Evolutionary conservation across 2,797 vertebrate species (phyloP).

Genomic region (Dendrocincla tyrannina): DNA sequence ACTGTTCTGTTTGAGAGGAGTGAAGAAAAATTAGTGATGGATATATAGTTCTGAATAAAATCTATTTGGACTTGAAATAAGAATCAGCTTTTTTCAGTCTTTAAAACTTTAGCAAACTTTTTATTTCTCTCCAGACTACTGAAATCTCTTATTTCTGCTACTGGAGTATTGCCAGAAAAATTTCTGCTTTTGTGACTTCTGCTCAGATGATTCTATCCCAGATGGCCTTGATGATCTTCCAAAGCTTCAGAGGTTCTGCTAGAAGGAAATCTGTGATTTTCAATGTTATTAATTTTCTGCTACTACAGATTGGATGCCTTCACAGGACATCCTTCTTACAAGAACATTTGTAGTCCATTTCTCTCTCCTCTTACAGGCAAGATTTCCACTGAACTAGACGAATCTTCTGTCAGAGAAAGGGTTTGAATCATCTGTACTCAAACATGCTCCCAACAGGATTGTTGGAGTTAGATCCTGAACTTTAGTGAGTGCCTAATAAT

Average conservation of each 20-base stretch:
- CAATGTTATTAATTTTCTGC: background rate
- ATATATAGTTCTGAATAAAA: background rate
- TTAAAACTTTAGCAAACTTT: background rate
- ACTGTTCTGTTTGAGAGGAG: background rate
- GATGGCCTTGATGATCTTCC: background rate
- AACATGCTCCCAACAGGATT: background rate
- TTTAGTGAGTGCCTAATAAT: background rate
- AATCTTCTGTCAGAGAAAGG: background rate
- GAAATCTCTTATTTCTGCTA: background rate
- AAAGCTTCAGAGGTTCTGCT: background rate
- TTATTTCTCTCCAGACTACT: background rate
- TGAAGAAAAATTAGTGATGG: background rate
- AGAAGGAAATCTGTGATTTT: slow-evolving; percentile 9
- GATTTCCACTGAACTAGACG: background rate
- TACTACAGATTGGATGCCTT: background rate
- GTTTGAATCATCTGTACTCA: background rate
- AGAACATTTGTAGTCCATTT: slow-evolving; percentile 27
- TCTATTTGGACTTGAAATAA: background rate
- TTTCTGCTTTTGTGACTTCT: background rate
- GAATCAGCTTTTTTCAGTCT: background rate
- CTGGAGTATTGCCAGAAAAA: background rate
- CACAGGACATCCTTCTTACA: background rate
- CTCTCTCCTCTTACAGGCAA: background rate
- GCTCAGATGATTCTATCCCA: background rate
- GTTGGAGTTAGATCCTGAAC: background rate